phyloP scores from a whole-genome alignment of 2,113 vertebrate genomes.

The Loxodonta africana region DNA sequence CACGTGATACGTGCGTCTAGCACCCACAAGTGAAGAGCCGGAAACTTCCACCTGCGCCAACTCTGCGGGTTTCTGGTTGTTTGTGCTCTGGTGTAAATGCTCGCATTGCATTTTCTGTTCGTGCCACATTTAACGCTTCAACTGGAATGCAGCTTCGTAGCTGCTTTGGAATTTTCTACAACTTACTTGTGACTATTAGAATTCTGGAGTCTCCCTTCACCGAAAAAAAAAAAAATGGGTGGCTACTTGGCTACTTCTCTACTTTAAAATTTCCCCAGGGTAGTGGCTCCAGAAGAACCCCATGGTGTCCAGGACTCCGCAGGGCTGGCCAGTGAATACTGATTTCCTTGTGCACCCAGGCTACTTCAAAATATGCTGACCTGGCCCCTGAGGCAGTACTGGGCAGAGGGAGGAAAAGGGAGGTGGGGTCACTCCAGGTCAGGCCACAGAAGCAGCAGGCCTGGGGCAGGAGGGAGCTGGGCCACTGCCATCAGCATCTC shows the following conservation, averaged over 20 bases:
- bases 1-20: constrained; percentile 67
- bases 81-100: constrained; percentile 44
- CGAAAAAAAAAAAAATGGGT: neutral
- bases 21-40: constrained; percentile 65
- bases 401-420: neutral
- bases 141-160: constrained; percentile 15
- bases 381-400: neutral
- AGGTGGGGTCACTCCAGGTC: neutral
- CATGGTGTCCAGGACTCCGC: neutral
- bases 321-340: neutral
- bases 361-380: neutral
- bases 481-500: neutral
- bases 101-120: constrained; percentile 43
- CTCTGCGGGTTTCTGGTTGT: constrained; percentile 51
- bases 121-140: constrained; percentile 17
- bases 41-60: constrained; percentile 35
- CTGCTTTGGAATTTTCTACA: constrained; percentile 49
- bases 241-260: neutral
- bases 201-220: neutral
- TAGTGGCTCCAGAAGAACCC: neutral
- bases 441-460: neutral
- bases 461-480: neutral
- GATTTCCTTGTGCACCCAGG: neutral
- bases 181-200: constrained; percentile 33
- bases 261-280: neutral